phyloP scores from a whole-genome alignment of 2,113 vertebrate genomes.

The Eleginops maclovinus region DNA sequence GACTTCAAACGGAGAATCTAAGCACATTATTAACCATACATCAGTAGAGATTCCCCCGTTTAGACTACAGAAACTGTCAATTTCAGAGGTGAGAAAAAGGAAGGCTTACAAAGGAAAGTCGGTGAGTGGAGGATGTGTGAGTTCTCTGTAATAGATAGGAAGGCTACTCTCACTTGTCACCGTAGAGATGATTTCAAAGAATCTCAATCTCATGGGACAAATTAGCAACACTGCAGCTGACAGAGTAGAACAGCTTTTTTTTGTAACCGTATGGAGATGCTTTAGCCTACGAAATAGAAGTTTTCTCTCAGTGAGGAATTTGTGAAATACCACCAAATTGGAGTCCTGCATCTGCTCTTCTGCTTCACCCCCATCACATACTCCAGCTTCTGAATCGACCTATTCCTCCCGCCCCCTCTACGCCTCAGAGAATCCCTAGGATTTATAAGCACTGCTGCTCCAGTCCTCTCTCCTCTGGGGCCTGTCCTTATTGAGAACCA shows the following conservation, averaged over 20 bases:
- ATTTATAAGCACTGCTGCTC: slow-evolving; percentile 47
- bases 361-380: slow-evolving; percentile 6
- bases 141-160: slow-evolving; percentile 17
- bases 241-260: slow-evolving; percentile 6
- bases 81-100: slow-evolving; percentile 61
- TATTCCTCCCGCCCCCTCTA: slow-evolving; percentile 10
- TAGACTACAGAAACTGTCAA: slow-evolving; percentile 52
- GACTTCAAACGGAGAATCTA: background rate
- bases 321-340: background rate
- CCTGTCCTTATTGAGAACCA: slow-evolving; percentile 71
- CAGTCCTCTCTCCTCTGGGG: slow-evolving; percentile 56
- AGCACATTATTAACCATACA: background rate
- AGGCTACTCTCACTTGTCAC: slow-evolving; percentile 20
- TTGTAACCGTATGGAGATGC: background rate
- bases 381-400: slow-evolving; percentile 18
- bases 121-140: slow-evolving; percentile 15
- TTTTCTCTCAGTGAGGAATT: background rate
- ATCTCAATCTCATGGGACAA: background rate
- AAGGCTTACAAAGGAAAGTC: slow-evolving; percentile 39
- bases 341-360: background rate
- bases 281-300: background rate
- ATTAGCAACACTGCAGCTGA: slow-evolving; percentile 16
- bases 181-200: slow-evolving; percentile 12
- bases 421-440: slow-evolving; percentile 42
- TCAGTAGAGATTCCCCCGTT: slow-evolving; percentile 26